These are phyloP conservation scores for Thalpophila matura DNA, from an alignment of 2,888 invertebrate genomes.

Conservation along the genomic window DNA sequence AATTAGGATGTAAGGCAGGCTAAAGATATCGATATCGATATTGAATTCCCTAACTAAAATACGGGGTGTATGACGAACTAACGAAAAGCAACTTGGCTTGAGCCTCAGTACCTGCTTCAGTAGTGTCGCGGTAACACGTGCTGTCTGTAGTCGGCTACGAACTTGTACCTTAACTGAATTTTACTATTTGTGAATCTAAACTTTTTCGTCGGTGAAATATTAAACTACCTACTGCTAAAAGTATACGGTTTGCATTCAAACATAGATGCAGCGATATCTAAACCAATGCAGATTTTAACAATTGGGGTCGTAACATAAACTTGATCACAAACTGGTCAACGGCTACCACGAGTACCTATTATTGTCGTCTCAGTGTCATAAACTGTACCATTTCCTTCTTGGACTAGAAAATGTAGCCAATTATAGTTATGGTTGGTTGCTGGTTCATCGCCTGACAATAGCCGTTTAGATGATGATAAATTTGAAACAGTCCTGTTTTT, in stretches of 20 bases:
- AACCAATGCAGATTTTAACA: neutral
- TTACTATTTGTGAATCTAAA: neutral
- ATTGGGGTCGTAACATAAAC: neutral
- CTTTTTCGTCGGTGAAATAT: neutral
- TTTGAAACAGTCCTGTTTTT: conserved; percentile 6
- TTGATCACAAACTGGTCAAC: neutral
- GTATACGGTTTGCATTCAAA: neutral
- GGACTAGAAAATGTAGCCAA: conserved; percentile 22
- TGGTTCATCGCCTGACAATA: conserved; percentile 16
- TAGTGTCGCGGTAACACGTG: no score
- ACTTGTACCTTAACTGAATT: no score
- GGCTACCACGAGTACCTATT: conserved; percentile 1
- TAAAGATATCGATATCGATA: no score
- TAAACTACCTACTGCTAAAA: neutral
- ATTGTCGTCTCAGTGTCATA: conserved; percentile 6
- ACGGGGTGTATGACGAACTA: no score
- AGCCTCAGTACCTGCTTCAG: no score
- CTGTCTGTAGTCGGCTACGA: no score
- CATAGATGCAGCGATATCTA: neutral
- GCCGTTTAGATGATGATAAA: conserved; percentile 13
- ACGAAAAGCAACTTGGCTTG: no score
- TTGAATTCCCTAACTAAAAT: no score
- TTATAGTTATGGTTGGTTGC: conserved; percentile 19
- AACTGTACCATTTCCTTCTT: conserved; percentile 20
- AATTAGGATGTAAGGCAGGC: no score